phyloP scores from a whole-genome alignment of 1,140 invertebrate genomes.

The Metaphire vulgaris region DNA sequence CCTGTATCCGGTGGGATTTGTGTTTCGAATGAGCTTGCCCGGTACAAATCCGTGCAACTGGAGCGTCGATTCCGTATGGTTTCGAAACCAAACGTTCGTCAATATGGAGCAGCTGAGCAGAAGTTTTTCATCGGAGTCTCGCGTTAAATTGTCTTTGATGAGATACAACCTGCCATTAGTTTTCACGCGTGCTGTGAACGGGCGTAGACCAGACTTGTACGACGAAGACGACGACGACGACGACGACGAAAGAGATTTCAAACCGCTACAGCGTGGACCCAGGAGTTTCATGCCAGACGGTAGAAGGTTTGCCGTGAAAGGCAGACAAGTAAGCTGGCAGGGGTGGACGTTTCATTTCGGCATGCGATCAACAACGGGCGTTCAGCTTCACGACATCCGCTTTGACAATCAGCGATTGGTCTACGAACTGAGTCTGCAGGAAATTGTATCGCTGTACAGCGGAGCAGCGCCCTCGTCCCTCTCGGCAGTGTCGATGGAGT shows the following conservation, averaged over 20 bases:
- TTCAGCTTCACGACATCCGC: constrained; percentile 37
- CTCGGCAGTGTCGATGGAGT: constrained; percentile 28
- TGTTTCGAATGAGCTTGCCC: neutral
- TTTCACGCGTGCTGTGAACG: neutral
- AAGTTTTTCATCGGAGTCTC: neutral
- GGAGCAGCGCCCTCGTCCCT: constrained; percentile 38
- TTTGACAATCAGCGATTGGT: constrained; percentile 40
- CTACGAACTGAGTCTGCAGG: constrained; percentile 48
- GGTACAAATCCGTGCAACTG: constrained; percentile 11
- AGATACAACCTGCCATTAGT: neutral
- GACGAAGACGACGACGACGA: neutral
- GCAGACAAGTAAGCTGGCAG: constrained; percentile 36
- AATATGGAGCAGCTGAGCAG: constrained; percentile 22
- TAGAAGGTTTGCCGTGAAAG: constrained; percentile 35
- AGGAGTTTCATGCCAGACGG: constrained; percentile 36
- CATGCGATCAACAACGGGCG: constrained; percentile 30
- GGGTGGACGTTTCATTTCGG: constrained; percentile 41
- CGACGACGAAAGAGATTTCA: neutral
- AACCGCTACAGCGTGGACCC: constrained; percentile 32
- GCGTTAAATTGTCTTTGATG: neutral
- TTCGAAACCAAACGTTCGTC: constrained; percentile 9
- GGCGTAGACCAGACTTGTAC: neutral
- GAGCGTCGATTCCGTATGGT: constrained; percentile 26
- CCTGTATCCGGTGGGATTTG: neutral
- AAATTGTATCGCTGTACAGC: constrained; percentile 43